Evolutionary conservation across 2,797 vertebrate species (phyloP), one percentile per base, ranked within the genome.

Genomic region (Mustela erminea): DNA sequence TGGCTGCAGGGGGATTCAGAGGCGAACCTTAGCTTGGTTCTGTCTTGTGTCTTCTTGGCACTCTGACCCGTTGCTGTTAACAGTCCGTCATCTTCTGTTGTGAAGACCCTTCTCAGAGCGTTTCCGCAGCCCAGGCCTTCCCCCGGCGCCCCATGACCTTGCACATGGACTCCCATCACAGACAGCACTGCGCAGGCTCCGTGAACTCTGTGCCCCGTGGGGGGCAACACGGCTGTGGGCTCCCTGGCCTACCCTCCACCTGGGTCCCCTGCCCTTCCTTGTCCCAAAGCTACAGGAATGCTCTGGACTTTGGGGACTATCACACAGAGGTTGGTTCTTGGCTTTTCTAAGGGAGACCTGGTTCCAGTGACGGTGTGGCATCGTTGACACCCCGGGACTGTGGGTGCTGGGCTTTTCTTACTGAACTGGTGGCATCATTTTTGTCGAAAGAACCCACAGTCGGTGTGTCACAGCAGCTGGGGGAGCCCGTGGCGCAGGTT

Each of bases 351-450:
- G n/a, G 66, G 90, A 27, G 58, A 29, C 46, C 35, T 10, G 14
- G 9, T 32, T 15, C 29, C 5, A 4, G 23, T 35, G 4, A 9
- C 38, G 6, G 7, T 15, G n/a, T 1, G 20, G 41, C 5, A 0
- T 0, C 0, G 0, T 20, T 21, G 13, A 4, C 49, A 20, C 20
- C 23, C 25, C 0, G 11, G 7, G 20, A 12, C 0, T 4, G 10
- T 21, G 72, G 41, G 72, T 2, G 0, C 27, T 0, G 12, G 56
- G 32, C 18, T 0, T 9, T 75, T 20, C 5, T 23, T 17, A 11
- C 43, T 9, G n/a, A 29, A 41, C 15, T 18, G 20, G 66, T n/a
- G 17, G 35, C 4, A 49, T 41, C 0, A 27, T n/a, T 60, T 62
- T 23, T 15, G 41, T 35, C 1, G 9, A 77, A 62, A 49, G 27